Evolutionary conservation across 2,888 invertebrate species (phyloP), one percentile per base, ranked within the genome.

Genomic region (Erebia palarica): DNA sequence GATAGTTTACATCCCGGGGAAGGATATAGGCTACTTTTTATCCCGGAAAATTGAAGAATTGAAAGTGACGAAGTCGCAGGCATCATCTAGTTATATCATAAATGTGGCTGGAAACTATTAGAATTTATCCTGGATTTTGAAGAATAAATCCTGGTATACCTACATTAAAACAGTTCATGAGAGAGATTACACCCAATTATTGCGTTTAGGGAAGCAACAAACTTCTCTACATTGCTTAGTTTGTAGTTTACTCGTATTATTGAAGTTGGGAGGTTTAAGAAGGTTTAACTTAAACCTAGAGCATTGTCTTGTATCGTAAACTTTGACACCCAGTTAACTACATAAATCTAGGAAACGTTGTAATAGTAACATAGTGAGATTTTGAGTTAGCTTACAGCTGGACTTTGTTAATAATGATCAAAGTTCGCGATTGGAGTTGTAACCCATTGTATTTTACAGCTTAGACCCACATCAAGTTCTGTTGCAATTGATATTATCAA

Each of bases 391-490:
- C 49, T 49, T 63, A 63, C 49, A 49, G 63, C 63, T 63, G 49
- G 63, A 49, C 47, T 63, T 63, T 21, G 63, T 63, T 63, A 63
- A 63, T 63, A 63, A 63, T 49, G 63, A 63, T 63, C 63, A 63
- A 63, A 63, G 63, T 63, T 63, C 9, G 49, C 47, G 21, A 63
- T 63, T 21, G 63, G 63, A 63, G 21, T 63, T 63, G 63, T 63
- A 47, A 49, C 63, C 49, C 13, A 63, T 49, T 63, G 63, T 63
- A 63, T 49, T 63, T 63, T 63, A 63, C 49, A 47, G 21, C 49
- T 36, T 47, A 63, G 49, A 63, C 63, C 63, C 63, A 63, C 49
- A 49, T 49, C 21, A 27, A 63, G 61, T 63, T 63, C 49, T 47
- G 47, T 63, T 63, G 47, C 63, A 63, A 9, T 42, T 59, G 36